Percentiles rank a stretch among this genome's conserved stretches.
Conservation (phyloP, 2,113 vertebrate species). For the Tetrao urogallus region DNA sequence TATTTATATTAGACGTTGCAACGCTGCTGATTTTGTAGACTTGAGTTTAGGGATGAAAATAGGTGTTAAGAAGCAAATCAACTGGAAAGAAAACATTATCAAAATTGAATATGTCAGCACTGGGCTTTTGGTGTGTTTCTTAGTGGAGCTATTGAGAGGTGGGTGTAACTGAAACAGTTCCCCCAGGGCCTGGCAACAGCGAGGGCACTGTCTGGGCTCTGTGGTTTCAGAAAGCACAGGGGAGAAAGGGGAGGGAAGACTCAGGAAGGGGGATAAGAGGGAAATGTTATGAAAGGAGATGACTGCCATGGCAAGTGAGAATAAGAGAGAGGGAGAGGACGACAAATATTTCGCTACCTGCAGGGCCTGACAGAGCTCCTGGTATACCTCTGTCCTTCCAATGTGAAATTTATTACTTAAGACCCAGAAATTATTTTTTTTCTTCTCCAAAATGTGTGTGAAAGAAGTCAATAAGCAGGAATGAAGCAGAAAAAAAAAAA, state of each 20-base stretch:
- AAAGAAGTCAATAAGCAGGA: background rate
- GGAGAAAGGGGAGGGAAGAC: constrained; percentile 28
- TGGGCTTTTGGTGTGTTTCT: constrained; percentile 6
- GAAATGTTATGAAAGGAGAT: constrained; percentile 21
- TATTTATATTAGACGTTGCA: background rate
- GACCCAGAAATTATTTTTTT: background rate
- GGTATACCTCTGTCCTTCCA: background rate
- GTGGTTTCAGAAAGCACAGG: constrained; percentile 29
- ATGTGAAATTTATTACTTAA: constrained; percentile 16
- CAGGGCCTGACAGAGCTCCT: background rate
- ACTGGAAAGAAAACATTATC: background rate
- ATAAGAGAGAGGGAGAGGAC: background rate
- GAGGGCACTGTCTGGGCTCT: constrained; percentile 45
- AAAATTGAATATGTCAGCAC: constrained; percentile 10
- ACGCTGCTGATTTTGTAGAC: background rate
- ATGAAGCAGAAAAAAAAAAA: background rate
- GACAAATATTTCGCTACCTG: constrained; percentile 35
- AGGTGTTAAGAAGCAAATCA: background rate
- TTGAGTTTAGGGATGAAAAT: background rate
- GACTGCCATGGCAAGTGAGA: constrained; percentile 11
- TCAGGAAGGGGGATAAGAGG: background rate
- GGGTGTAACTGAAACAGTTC: background rate
- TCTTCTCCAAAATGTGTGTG: background rate
- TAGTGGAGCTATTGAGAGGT: background rate
- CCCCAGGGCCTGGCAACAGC: constrained; percentile 16